Evolutionary conservation across 2,113 vertebrate species (phyloP).

Genomic region (Camarhynchus parvulus): DNA sequence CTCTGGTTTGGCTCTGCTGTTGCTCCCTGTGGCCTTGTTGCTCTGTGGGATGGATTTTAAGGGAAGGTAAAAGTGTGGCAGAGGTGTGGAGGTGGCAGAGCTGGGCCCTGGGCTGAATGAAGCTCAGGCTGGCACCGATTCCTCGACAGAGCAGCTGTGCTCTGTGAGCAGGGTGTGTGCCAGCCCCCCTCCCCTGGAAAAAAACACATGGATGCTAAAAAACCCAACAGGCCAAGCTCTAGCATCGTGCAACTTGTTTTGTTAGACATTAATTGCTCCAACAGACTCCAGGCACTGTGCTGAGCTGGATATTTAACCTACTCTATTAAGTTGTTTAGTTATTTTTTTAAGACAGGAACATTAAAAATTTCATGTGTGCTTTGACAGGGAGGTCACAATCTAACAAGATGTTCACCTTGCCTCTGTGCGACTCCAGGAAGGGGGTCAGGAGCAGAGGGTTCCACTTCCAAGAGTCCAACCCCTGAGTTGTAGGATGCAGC

Average conservation of each 20-base stretch:
- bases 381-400: not conserved
- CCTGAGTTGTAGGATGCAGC: not conserved
- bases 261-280: not conserved
- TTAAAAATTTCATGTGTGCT: not conserved
- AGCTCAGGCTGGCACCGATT: not conserved
- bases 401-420: not conserved
- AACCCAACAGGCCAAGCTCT: not conserved
- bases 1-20: not conserved
- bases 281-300: not conserved
- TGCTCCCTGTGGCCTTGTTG: not conserved
- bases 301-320: not conserved
- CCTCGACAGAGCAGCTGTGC: not conserved
- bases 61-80: not conserved
- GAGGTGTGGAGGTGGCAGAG: fast-evolving
- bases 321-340: not conserved
- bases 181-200: not conserved
- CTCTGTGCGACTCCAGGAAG: not conserved
- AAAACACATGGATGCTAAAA: not conserved
- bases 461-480: not conserved
- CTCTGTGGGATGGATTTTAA: not conserved
- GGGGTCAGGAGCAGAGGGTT: fast-evolving
- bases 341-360: not conserved
- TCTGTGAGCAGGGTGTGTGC: fast-evolving
- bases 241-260: not conserved
- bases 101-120: not conserved